Conservation (phyloP, 1,140 invertebrate genomes). For the Pemphigus obesinymphae region DNA sequence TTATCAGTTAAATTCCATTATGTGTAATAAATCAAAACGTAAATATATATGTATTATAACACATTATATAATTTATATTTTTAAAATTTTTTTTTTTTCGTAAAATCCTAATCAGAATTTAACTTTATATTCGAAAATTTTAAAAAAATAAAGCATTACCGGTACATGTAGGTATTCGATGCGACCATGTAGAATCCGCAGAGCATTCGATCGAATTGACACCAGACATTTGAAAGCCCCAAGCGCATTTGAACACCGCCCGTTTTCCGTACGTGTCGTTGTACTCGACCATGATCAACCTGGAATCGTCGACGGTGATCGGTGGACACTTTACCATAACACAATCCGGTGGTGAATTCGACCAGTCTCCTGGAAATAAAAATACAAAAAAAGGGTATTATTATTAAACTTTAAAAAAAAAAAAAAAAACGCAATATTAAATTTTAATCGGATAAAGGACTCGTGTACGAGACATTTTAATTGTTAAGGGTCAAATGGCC, state of each 20-base stretch:
- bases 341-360: constrained; percentile 64
- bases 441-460: no score
- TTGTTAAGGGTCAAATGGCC: no score
- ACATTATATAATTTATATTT: no score
- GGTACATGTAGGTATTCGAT: constrained; percentile 64
- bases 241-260: constrained; percentile 74
- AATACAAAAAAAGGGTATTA: no score
- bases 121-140: not conserved
- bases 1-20: no score
- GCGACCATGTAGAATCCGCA: constrained; percentile 71
- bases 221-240: constrained; percentile 71
- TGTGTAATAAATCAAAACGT: no score
- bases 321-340: constrained; percentile 67
- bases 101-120: no score
- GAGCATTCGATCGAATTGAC: constrained; percentile 69
- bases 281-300: constrained; percentile 58
- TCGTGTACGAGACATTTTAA: no score
- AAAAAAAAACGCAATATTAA: no score
- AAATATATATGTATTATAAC: no score
- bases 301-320: constrained; percentile 55
- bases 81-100: no score
- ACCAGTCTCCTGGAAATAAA: constrained; percentile 65
- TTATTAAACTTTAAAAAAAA: no score
- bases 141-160: not conserved
- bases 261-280: constrained; percentile 64